Evolutionary conservation across 92 coral and sea anemone species (phyloP).

Genomic region (Phenganax marumi): DNA sequence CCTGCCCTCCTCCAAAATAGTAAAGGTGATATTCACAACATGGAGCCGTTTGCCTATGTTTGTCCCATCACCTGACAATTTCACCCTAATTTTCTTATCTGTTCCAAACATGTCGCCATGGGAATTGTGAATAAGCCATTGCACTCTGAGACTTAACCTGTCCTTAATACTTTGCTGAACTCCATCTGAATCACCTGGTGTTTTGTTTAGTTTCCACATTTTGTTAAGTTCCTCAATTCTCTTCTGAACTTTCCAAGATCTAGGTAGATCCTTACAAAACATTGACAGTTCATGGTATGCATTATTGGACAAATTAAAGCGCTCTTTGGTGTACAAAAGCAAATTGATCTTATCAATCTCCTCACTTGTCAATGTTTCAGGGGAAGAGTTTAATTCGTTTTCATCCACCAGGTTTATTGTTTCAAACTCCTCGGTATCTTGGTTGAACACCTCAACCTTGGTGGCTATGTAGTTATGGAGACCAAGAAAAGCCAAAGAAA

Average conservation of each 20-base stretch:
- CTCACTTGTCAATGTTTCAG: slow-evolving; percentile 41
- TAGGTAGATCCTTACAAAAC: slow-evolving; percentile 37
- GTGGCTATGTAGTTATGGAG: slow-evolving; percentile 34
- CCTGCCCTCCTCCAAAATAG: slow-evolving; percentile 45
- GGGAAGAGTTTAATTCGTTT: slow-evolving; percentile 18
- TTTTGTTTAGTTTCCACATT: slow-evolving; percentile 40
- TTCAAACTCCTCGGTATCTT: slow-evolving; percentile 27
- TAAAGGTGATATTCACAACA: slow-evolving; percentile 49
- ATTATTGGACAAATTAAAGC: slow-evolving; percentile 35
- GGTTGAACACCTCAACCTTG: slow-evolving; percentile 37
- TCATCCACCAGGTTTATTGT: slow-evolving; percentile 40
- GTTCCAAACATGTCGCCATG: neutral
- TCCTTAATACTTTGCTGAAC: slow-evolving; percentile 48
- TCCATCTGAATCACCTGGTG: slow-evolving; percentile 53
- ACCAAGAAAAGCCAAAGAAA: slow-evolving; percentile 31
- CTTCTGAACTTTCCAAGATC: slow-evolving; percentile 37
- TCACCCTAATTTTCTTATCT: slow-evolving; percentile 28
- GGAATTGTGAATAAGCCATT: slow-evolving; percentile 26
- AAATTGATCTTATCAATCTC: slow-evolving; percentile 45
- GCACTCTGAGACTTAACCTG: slow-evolving; percentile 29
- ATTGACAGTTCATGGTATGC: slow-evolving; percentile 52
- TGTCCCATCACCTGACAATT: slow-evolving; percentile 56
- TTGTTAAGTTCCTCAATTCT: slow-evolving; percentile 33
- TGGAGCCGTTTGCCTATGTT: slow-evolving; percentile 47
- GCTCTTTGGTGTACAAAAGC: slow-evolving; percentile 40